Base-by-base conservation (phyloP, 1,140 invertebrate species). In the Bradysia coprophila region DNA sequence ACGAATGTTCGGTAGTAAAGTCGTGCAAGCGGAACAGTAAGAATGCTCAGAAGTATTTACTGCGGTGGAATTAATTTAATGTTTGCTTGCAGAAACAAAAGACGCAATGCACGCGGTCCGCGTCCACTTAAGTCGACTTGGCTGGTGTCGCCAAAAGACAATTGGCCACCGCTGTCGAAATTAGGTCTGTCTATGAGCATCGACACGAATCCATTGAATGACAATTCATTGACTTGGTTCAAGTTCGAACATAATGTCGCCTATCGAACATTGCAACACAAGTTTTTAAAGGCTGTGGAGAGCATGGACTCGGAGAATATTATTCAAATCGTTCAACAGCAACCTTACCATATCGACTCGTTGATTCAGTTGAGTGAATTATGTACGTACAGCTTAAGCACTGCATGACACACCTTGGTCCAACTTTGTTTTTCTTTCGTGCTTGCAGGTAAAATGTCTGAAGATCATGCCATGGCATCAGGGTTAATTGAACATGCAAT, bases 331-430 rank as follows among this genome's bases (percentile, higher is more conserved):
- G 65, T 86, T n/a, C 78, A 83, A 50, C 57, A 69, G 18, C 70
- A 83, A 60, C 78, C 80, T 1, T 87, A 83, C 55, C 83, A 91
- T 49, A 73, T 91, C 4, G 87, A 94, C 55, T 49, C 78, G 0
- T 63, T 92, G n/a, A 70, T 91, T 20, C 88, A 92, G 59, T 63
- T 92, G 37, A 80, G 82, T 46, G 85, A 89, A 52, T 66, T 89
- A 13, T 86, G 78, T n/a, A n/a, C n/a, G n/a, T n/a, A n/a, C n/a
- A n/a, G n/a, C n/a, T n/a, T n/a, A n/a, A 53, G 73, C 74, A 49
- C 19, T 16, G 13, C 46, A 9, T n/a, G n/a, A n/a, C n/a, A n/a
- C n/a, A n/a, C n/a, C n/a, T 23, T 11, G 28, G n/a, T 5, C n/a
- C n/a, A n/a, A n/a, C n/a, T n/a, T n/a, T n/a, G n/a, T n/a, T n/a